Evolutionary conservation across 2,888 invertebrate species (phyloP), one percentile per base, ranked within the genome.

Genomic region (Mythimna impura): DNA sequence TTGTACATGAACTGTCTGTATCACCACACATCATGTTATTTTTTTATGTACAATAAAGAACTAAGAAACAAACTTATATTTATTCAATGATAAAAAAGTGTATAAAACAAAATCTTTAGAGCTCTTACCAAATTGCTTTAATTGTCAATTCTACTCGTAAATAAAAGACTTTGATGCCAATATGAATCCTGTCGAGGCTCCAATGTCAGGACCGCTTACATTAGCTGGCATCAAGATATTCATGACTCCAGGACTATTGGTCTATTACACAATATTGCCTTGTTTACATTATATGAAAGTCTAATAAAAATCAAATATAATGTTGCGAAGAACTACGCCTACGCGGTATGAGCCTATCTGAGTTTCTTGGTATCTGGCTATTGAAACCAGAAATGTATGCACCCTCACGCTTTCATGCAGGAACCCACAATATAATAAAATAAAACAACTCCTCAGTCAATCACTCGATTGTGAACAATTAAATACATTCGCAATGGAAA

Each of bases 281-380:
- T 66, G 58, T 75, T 78, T 62, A 74, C 65, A 79, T 40, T 52
- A 34, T 17, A 65, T 14, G 30, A 52, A 52, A 73, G 52, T 78
- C n/a, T n/a, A 74, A 74, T 74, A 74, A 69, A 79, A 69, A 66
- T 60, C 66, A 80, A 74, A n/a, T 34, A 12, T 40, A 54, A 57
- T 54, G 52, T 61, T 76, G 36, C 65, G 47, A 36, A 58, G 62
- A 62, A 63, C 36, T 17, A 25, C 73, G 30, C 76, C 76, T 43
- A 76, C 80, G 60, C 76, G 52, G 0, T 12, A 8, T 36, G 12
- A 43, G 25, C 2, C 12, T 55, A 36, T 57, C 47, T 54, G 58
- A 77, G 64, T 70, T 70, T 64, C 54, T 66, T 66, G 69, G 30
- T 34, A 43, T n/a, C 17, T 50, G 30, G 8, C 34, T 58, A 62